Evolutionary conservation across 2,797 vertebrate genomes (phyloP), one percentile per base, ranked within the genome.

Genomic region (Rhynchotus rufescens): DNA sequence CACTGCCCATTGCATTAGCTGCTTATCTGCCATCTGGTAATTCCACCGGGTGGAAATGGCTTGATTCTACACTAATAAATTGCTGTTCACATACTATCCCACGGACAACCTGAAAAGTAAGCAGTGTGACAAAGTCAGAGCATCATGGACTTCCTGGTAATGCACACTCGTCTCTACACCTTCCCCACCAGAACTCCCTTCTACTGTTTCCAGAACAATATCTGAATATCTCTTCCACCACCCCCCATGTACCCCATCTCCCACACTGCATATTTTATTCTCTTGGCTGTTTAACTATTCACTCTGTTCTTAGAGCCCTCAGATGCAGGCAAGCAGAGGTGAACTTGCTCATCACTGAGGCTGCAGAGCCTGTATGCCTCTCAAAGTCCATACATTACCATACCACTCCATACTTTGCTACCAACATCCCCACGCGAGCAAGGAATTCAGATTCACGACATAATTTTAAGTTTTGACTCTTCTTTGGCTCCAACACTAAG

Each of bases 1-100:
- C 42, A 6, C 25, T 9, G 40, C 62, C 42, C 64, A 1, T 19
- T 21, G 30, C 62, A 42, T 45, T 32, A 15, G 28, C 42, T 45
- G 15, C 20, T 45, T 44, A 66, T 30, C 10, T 9, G 51, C 8
- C 26, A 16, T 10, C 51, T 54, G 51, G 40, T 71, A 51, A 34
- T 0, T 1, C 57, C 0, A 0, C 28, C 42, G 32, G 2, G 1
- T 1, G 1, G 12, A 51, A 49, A 3, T 1, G 0, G 66, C 44
- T 36, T 42, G 38, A 5, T 8, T 13, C 44, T 6, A 44, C 14
- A 2, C 65, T 64, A 4, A 45, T 14, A 32, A 6, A 20, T 17
- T 34, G 23, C 66, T 79, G 68, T 6, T 64, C 42, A 64, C 3
- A 26, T 0, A 2, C 52, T 15, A 30, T 19, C 38, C 13, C 1